These are phyloP conservation scores for Lindbergichthys nudifrons DNA, from an alignment of 2,797 vertebrate species.

Conservation along the genomic window DNA sequence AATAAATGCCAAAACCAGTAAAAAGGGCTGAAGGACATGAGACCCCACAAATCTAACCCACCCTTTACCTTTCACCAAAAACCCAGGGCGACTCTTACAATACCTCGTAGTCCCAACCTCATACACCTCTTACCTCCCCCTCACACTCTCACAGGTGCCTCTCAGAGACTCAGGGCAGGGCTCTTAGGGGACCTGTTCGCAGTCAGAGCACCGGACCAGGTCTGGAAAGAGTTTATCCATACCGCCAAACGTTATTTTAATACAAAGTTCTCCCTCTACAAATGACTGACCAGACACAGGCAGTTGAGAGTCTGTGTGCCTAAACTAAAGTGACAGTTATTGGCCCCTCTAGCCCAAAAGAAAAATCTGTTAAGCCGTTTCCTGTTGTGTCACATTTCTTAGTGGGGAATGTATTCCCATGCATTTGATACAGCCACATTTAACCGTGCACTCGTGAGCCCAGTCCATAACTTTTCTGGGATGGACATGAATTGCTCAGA, in stretches of 20 bases:
- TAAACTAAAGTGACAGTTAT: conserved; percentile 90
- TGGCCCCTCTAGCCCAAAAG: conserved; percentile 80
- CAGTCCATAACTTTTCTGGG: conserved; percentile 75
- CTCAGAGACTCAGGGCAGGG: conserved; percentile 30
- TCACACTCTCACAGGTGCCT: conserved; percentile 70
- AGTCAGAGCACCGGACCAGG: conserved; percentile 19
- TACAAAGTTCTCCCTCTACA: conserved; percentile 73
- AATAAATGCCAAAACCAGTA: conserved; percentile 82
- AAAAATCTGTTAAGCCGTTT: conserved; percentile 86
- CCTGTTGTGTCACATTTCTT: conserved; percentile 89
- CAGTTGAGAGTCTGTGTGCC: conserved; percentile 72
- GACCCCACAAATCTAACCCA: conserved; percentile 67
- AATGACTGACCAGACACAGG: conserved; percentile 82
- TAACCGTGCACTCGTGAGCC: conserved; percentile 76
- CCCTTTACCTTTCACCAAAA: conserved; percentile 56
- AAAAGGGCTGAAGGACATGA: conserved; percentile 56
- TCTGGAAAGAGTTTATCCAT: conserved; percentile 71
- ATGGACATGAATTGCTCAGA: conserved; percentile 74
- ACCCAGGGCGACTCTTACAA: conserved; percentile 47
- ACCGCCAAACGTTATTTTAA: conserved; percentile 72
- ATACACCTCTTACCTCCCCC: conserved; percentile 55
- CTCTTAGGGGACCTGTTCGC: conserved; percentile 45
- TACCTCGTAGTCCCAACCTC: conserved; percentile 48
- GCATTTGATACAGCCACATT: conserved; percentile 82
- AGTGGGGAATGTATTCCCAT: conserved; percentile 82